Conservation (phyloP, 1,140 invertebrate genomes). For the Brachystomella parvula region DNA sequence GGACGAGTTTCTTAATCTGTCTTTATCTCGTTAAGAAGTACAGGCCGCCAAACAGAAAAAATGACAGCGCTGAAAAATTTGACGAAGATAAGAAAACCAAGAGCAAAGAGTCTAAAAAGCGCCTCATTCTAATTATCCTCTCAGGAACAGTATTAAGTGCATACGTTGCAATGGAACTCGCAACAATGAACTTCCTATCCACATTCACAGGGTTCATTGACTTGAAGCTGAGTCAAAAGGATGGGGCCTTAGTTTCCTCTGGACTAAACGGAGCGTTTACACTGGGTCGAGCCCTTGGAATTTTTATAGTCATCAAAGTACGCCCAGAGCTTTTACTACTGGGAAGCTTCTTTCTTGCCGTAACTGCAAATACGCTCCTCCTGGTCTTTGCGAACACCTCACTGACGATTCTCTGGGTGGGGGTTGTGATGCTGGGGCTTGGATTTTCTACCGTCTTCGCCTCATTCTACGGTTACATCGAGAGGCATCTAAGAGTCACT, state of each 20-base stretch:
- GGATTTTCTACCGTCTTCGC: constrained; percentile 18
- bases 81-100: background rate
- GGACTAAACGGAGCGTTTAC: constrained; percentile 5
- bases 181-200: constrained; percentile 13
- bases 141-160: background rate
- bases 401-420: background rate
- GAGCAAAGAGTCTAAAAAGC: background rate
- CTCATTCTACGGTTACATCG: constrained; percentile 15
- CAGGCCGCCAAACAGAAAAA: too few relatives aligned
- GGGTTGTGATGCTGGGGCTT: constrained; percentile 12
- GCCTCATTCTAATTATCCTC: background rate
- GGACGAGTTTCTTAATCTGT: background rate
- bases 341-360: constrained; percentile 3
- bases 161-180: constrained; percentile 19
- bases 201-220: constrained; percentile 8
- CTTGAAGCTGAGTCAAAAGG: background rate
- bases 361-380: background rate
- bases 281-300: constrained; percentile 7
- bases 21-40: background rate
- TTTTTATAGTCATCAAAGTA: constrained; percentile 16
- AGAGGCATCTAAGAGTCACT: constrained; percentile 13
- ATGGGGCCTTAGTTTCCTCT: constrained; percentile 3
- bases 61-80: background rate
- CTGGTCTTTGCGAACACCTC: background rate
- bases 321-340: constrained; percentile 5